phyloP scores from a whole-genome alignment of 2,113 vertebrate genomes.

The Carassius auratus region DNA sequence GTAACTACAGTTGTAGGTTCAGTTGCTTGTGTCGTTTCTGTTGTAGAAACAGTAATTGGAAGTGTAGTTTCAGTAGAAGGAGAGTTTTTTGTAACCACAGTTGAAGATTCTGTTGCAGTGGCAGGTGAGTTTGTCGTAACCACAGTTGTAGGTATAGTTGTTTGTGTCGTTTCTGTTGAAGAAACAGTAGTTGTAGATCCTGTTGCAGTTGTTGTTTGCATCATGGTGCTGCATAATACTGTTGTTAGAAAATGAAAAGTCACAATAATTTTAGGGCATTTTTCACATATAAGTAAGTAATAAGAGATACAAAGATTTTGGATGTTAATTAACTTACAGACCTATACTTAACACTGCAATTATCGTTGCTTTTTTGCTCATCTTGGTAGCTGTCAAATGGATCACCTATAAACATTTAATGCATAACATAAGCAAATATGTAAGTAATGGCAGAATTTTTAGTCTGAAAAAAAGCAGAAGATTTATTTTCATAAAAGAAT shows the following conservation, averaged over 20 bases:
- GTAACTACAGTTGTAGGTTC: too few relatives aligned
- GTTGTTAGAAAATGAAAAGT: not conserved
- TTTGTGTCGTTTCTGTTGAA: too few relatives aligned
- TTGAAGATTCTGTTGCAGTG: too few relatives aligned
- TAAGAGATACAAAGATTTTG: not conserved
- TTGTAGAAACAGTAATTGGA: too few relatives aligned
- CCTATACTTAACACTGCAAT: conserved; percentile 4
- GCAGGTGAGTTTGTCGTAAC: too few relatives aligned
- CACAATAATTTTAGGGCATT: not conserved
- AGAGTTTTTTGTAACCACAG: too few relatives aligned
- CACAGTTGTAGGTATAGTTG: too few relatives aligned
- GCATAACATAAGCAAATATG: not conserved
- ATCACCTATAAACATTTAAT: not conserved
- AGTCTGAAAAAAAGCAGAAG: not conserved
- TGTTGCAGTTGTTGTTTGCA: not conserved
- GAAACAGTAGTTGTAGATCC: too few relatives aligned
- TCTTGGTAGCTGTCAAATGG: not conserved
- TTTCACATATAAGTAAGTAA: not conserved
- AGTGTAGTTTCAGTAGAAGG: too few relatives aligned
- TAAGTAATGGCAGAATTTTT: not conserved
- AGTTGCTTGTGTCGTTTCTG: too few relatives aligned
- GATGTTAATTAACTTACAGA: not conserved
- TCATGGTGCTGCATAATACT: not conserved
- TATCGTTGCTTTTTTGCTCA: not conserved
- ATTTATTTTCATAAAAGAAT: not conserved